Base-by-base conservation (phyloP, 2,888 invertebrate species). In the Temnothorax rugatulus region DNA sequence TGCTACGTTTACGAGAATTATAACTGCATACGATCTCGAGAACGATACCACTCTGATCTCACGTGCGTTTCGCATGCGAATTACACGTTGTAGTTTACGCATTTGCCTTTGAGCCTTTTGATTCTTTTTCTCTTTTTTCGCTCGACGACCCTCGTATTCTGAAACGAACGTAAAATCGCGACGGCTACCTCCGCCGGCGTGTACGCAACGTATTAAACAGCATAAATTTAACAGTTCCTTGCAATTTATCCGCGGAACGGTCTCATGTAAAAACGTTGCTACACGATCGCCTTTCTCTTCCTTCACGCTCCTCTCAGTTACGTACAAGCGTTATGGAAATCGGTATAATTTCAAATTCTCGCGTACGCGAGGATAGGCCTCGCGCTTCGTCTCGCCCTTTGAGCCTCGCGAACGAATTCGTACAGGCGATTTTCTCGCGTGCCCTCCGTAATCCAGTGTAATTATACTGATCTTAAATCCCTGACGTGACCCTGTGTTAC, bases 41-140 rank as follows among this genome's bases (percentile, higher is more conserved):
- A 73, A 57, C 29, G 15, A 79, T 13, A 41, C 41, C 29, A 59
- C 34, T 79, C 18, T 34, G 44, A 11, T 50, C 47, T 79, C 69
- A 7, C 29, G 44, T 44, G 59, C 54, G 21, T 21, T 41, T 25
- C 61, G 61, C 75, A 57, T 63, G 4, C 64, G 41, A 47, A 34
- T 34, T 34, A 25, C 34, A 71, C 59, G 71, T 18, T 7, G 15
- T n/a, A 47, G 15, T 69, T 57, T 50, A 77, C 50, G 57, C 84
- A 83, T 86, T 86, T 85, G 85, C 77, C 86, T 85, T 88, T 47
- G 82, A 85, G 0, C 4, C 9, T 68, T 68, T 68, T 68, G 25
- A 44, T 66, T 44, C 18, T 15, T 21, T 85, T 83, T 84, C 57
- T 76, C 71, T 87, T 52, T 66, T 59, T 68, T 47, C 61, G 52